Evolutionary conservation across 2,113 vertebrate genomes (phyloP), one percentile per base, ranked within the genome.

Genomic region (Beaufortia kweichowensis): DNA sequence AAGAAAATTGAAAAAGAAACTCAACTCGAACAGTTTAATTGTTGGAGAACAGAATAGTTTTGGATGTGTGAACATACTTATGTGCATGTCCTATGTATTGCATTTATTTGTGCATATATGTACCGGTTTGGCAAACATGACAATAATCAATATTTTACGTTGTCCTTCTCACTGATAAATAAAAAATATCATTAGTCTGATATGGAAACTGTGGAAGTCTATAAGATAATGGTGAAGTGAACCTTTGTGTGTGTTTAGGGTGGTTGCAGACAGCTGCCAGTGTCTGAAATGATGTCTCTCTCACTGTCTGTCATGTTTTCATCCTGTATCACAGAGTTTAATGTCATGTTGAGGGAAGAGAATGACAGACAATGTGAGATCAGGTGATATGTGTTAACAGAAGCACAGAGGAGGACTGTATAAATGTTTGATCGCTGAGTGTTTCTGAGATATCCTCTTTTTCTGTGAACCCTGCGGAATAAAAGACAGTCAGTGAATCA

Each of bases 261-360:
- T 41, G 28, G 50, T 71, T 78, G 61, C 64, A 84, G 68, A 73
- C 90, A 90, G 88, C 86, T 91, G 89, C 84, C 81, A 75, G 83
- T 73, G 84, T 86, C 88, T 59, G 87, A 76, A 35, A 21, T 61
- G 78, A 80, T 75, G 46, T 61, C 43, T 19, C 70, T 60, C 23
- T 41, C 48, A 35, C 53, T 79, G 61, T 59, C 76, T 50, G 23
- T 57, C 64, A 56, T 53, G 60, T 65, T 68, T 72, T 76, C 43
- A 65, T 81, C 60, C 63, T 65, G 61, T 70, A 77, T 66, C 69
- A 81, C 55, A 28, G 50, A 29, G 15, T 46, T n/a, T 43, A 26
- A 24, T 60, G 50, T 62, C 33, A 82, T 78, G 74, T 78, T 61
- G 46, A 80, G 57, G 56, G 39, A 66, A 59, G 26, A 26, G 46